Conservation (phyloP, 1,140 invertebrate genomes). For the Hyles vespertilio region DNA sequence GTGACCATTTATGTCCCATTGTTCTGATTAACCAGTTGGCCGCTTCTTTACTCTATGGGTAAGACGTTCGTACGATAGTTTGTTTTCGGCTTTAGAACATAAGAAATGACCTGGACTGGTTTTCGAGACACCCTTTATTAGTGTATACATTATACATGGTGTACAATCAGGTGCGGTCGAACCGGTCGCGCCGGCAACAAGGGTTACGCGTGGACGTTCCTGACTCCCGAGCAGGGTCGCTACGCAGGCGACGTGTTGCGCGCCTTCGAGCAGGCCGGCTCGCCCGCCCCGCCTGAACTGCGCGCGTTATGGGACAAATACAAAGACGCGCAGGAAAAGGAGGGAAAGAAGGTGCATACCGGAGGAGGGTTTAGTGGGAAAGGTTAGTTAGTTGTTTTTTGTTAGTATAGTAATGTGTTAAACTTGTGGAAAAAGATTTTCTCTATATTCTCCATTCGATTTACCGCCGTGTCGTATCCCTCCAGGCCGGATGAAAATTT, state of each 20-base stretch:
- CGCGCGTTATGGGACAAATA: slow-evolving; percentile 92
- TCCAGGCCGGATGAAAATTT: no score
- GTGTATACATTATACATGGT: not conserved
- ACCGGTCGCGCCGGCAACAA: slow-evolving; percentile 97
- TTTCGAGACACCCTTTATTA: no score
- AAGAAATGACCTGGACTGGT: no score
- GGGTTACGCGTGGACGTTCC: slow-evolving; percentile 97
- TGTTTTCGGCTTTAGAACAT: no score
- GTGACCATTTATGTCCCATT: no score
- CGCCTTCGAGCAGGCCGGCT: slow-evolving; percentile 90
- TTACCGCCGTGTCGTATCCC: no score
- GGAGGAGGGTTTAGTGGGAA: slow-evolving; percentile 97
- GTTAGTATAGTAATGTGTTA: slow-evolving; percentile 50
- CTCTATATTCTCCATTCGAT: not conserved
- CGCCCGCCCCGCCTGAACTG: slow-evolving; percentile 85
- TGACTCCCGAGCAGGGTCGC: slow-evolving; percentile 94
- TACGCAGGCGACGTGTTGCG: slow-evolving; percentile 96
- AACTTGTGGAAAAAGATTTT: not conserved
- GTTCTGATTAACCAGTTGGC: no score
- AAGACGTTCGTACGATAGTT: no score
- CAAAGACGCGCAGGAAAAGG: slow-evolving; percentile 90
- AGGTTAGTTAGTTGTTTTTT: slow-evolving; percentile 78
- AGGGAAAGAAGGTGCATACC: slow-evolving; percentile 95
- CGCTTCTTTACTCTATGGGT: no score
- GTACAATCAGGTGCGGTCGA: slow-evolving; percentile 85